Evolutionary conservation across 2,888 invertebrate species (phyloP), one percentile per base, ranked within the genome.

Genomic region (Chrysolina americana): DNA sequence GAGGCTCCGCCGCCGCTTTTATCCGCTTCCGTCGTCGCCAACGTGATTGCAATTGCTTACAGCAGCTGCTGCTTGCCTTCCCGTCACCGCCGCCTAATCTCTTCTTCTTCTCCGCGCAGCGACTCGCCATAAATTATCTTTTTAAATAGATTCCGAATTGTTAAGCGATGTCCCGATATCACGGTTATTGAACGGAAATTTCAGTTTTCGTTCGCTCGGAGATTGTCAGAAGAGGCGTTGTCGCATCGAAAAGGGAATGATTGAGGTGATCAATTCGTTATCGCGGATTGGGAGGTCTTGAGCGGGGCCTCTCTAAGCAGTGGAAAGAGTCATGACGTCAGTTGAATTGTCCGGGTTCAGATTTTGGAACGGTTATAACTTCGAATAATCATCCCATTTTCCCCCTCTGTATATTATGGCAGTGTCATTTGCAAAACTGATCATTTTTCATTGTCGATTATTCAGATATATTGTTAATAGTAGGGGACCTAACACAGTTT

Each of bases 21-120:
- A 79, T 80, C 81, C 79, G 81, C 80, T 79, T 76, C 81, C 84
- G 81, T 78, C 83, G 41, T 41, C 17, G 81, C 82, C 82, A 81
- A 80, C 82, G 80, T 77, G 80, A 81, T 80, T 81, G 81, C 78
- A 82, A 68, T 56, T 65, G 74, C 70, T 59, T 65, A 72, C 65
- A 19, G 48, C 50, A 10, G 47, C 59, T 15, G 59, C 59, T 36
- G 59, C 59, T 28, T n/a, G 59, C 59, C 59, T 59, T 59, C n/a
- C 36, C 36, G 15, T 19, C 53, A 21, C 21, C 53, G 21, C 59
- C 41, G 68, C 53, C 19, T 66, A 53, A 50, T 47, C 68, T 47
- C 65, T 66, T 36, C 41, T 53, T 36, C 53, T 53, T 19, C 53
- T 19, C 56, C 21, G n/a, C 28, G 28, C 59, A 9, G 59, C 13